phyloP scores from a whole-genome alignment of 2,888 invertebrate genomes.

The Neoascia interrupta region DNA sequence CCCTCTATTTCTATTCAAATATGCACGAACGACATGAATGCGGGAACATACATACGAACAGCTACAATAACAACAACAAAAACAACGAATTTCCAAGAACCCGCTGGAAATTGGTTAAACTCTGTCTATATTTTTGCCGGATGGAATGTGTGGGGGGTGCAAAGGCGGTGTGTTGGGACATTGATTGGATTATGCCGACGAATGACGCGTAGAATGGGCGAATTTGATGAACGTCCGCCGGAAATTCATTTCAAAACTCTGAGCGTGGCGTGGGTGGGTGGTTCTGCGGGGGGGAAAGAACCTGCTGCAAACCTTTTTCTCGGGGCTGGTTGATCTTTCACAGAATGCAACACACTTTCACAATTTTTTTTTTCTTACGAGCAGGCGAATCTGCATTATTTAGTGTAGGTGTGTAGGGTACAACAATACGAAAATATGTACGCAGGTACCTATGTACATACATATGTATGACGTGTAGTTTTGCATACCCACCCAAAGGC shows the following conservation, averaged over 20 bases:
- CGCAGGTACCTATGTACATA: not conserved
- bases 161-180: not conserved
- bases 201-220: conserved; percentile 6
- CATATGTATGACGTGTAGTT: not conserved
- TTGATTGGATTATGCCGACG: conserved; percentile 41
- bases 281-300: not conserved
- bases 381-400: too few species aligned
- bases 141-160: not conserved
- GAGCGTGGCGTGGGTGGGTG: not conserved
- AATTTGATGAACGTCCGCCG: conserved; percentile 39
- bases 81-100: conserved; percentile 9
- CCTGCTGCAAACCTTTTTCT: not conserved
- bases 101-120: conserved; percentile 18
- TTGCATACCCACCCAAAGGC: too few species aligned
- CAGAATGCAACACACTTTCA: conserved; percentile 21
- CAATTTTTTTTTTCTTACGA: conserved; percentile 2
- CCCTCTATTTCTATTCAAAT: not conserved
- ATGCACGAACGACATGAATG: too few species aligned
- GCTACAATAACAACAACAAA: conserved; percentile 5
- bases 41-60: not conserved
- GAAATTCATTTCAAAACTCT: conserved; percentile 36
- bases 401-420: too few species aligned
- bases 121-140: too few species aligned
- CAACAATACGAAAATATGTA: too few species aligned
- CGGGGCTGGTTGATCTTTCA: conserved; percentile 3